Evolutionary conservation across 2,888 invertebrate species (phyloP).

Genomic region (Cataglyphis livida): DNA sequence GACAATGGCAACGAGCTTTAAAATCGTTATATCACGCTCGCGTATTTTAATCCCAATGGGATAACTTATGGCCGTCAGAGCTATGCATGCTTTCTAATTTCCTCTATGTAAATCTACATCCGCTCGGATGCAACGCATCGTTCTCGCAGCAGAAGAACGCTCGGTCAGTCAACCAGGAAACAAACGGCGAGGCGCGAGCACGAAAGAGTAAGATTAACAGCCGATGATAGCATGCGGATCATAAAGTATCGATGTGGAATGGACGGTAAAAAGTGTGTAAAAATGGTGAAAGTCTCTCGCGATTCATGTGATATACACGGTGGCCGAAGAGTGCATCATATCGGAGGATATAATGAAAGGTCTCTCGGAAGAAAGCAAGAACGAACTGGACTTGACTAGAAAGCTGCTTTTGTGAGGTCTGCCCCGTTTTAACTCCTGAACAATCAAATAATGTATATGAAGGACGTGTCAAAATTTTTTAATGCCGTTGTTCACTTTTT

Average conservation of each 20-base stretch:
- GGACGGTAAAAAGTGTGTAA: constrained; percentile 32
- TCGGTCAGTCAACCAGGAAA: constrained; percentile 42
- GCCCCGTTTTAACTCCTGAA: neutral
- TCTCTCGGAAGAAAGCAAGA: constrained; percentile 50
- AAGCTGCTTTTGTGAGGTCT: constrained; percentile 21
- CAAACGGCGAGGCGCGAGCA: neutral
- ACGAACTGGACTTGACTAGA: constrained; percentile 38
- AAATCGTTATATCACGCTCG: constrained; percentile 32
- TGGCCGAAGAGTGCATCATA: constrained; percentile 29
- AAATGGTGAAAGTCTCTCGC: constrained; percentile 46
- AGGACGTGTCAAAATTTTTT: neutral
- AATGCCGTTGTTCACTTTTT: neutral
- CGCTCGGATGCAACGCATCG: constrained; percentile 3
- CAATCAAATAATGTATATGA: neutral
- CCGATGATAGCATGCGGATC: neutral
- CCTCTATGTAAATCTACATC: constrained; percentile 23
- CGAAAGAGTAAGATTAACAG: neutral
- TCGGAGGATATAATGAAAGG: constrained; percentile 42
- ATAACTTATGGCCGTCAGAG: constrained; percentile 8
- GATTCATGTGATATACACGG: constrained; percentile 7
- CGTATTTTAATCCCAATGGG: constrained; percentile 21
- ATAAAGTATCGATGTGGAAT: constrained; percentile 10
- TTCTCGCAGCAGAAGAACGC: constrained; percentile 2
- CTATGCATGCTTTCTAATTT: constrained; percentile 42
- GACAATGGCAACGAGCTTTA: neutral